Evolutionary conservation across 2,888 invertebrate species (phyloP).

Genomic region (Nomada ferruginata): DNA sequence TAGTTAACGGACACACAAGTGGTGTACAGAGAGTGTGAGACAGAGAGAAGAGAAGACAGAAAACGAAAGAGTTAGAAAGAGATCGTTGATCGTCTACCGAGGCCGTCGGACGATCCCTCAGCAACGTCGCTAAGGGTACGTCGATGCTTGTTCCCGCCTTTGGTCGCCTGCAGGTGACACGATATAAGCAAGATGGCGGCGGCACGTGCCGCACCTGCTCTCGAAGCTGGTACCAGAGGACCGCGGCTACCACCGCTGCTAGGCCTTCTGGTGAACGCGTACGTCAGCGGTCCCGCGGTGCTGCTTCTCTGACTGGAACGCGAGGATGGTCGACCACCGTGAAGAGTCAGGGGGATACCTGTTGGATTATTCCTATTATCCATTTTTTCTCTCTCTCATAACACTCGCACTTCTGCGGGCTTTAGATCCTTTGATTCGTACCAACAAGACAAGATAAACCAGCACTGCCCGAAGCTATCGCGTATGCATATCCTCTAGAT

Average conservation of each 20-base stretch:
- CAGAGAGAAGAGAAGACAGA: slow-evolving; percentile 62
- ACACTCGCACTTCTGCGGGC: no score
- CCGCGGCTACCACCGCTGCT: slow-evolving; percentile 88
- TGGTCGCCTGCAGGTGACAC: slow-evolving; percentile 88
- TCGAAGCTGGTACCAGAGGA: slow-evolving; percentile 91
- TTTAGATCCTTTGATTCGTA: no score
- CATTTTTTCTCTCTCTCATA: background rate
- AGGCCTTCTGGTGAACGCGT: slow-evolving; percentile 85
- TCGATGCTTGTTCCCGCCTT: slow-evolving; percentile 81
- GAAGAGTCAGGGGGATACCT: slow-evolving; percentile 87
- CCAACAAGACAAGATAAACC: no score
- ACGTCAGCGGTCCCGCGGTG: slow-evolving; percentile 83
- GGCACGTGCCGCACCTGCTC: slow-evolving; percentile 96
- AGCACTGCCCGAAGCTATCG: no score
- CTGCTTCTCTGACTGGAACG: slow-evolving; percentile 87
- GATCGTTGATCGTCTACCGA: slow-evolving; percentile 81
- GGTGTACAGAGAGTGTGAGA: slow-evolving; percentile 40
- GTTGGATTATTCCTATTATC: slow-evolving; percentile 53
- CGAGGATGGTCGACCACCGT: slow-evolving; percentile 86
- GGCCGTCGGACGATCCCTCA: slow-evolving; percentile 83
- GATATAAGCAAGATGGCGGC: slow-evolving; percentile 98
- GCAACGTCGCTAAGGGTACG: slow-evolving; percentile 84
- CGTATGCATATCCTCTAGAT: no score
- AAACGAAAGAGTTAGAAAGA: slow-evolving; percentile 68
- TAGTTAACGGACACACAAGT: slow-evolving; percentile 38